These are phyloP conservation scores for Triops longicaudatus DNA, from an alignment of 1,140 invertebrate species.

Conservation along the genomic window DNA sequence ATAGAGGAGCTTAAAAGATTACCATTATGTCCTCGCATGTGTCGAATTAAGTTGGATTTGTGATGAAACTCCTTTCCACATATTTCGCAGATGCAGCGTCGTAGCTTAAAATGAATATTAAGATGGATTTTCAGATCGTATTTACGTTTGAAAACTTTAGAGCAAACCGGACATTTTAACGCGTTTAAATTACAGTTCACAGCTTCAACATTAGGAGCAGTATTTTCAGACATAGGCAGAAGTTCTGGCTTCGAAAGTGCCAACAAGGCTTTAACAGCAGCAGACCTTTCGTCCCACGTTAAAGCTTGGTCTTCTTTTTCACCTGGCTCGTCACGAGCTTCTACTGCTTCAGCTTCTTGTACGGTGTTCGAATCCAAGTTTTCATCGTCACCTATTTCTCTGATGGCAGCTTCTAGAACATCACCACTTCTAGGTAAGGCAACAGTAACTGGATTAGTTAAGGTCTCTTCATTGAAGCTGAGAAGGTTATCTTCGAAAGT, in stretches of 20 bases:
- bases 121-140: not conserved
- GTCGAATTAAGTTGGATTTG: constrained; percentile 3
- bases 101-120: not conserved
- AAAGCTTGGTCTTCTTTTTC: not conserved
- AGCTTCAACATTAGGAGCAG: not conserved
- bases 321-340: not conserved
- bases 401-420: not conserved
- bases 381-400: not conserved
- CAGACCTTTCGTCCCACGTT: not conserved
- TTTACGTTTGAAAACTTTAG: not conserved
- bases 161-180: not conserved
- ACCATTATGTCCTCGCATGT: not conserved
- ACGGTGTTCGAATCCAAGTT: not conserved
- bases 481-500: not conserved
- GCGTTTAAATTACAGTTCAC: not conserved
- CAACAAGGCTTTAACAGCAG: not conserved
- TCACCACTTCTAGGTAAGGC: not conserved
- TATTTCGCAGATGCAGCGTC: not conserved
- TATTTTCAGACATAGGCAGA: not conserved
- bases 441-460: not conserved
- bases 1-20: too few relatives aligned
- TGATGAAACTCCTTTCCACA: not conserved
- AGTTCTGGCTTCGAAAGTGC: not conserved
- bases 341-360: not conserved
- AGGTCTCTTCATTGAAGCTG: not conserved